Evolutionary conservation across 2,797 vertebrate species (phyloP).

Genomic region (Mormyrops attenuatus): DNA sequence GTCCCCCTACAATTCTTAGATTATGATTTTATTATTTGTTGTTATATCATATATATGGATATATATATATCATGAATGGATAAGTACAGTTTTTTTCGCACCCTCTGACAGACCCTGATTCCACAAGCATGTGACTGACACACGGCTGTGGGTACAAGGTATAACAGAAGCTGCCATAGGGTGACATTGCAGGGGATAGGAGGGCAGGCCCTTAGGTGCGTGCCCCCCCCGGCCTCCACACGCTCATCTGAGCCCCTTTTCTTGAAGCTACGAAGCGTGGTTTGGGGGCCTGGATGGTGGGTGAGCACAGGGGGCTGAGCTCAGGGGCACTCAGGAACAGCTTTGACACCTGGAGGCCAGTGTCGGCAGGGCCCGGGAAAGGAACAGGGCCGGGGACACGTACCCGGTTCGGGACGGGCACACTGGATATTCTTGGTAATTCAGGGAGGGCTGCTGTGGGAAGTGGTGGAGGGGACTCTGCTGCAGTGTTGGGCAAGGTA

Average conservation of each 20-base stretch:
- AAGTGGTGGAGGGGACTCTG: background rate
- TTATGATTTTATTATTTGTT: background rate
- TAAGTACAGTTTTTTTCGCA: background rate
- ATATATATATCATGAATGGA: background rate
- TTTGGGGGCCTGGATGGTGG: constrained; percentile 76
- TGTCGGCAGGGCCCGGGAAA: constrained; percentile 48
- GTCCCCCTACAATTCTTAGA: background rate
- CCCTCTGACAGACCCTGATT: background rate
- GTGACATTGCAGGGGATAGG: background rate
- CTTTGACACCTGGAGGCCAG: constrained; percentile 60
- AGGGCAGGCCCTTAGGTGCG: constrained; percentile 35
- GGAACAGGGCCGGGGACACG: constrained; percentile 48
- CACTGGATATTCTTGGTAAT: constrained; percentile 55
- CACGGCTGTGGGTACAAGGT: background rate
- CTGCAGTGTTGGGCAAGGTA: constrained; percentile 54
- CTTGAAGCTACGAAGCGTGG: constrained; percentile 86
- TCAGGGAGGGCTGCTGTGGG: constrained; percentile 50
- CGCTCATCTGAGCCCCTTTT: constrained; percentile 75
- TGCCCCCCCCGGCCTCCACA: constrained; percentile 83
- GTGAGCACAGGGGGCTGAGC: constrained; percentile 56
- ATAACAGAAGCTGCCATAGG: background rate
- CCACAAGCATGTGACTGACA: background rate
- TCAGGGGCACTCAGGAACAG: constrained; percentile 73
- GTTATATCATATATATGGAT: background rate
- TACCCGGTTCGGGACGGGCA: constrained; percentile 43